Base-by-base conservation (phyloP, 2,113 vertebrate genomes). In the Alouatta palliata region DNA sequence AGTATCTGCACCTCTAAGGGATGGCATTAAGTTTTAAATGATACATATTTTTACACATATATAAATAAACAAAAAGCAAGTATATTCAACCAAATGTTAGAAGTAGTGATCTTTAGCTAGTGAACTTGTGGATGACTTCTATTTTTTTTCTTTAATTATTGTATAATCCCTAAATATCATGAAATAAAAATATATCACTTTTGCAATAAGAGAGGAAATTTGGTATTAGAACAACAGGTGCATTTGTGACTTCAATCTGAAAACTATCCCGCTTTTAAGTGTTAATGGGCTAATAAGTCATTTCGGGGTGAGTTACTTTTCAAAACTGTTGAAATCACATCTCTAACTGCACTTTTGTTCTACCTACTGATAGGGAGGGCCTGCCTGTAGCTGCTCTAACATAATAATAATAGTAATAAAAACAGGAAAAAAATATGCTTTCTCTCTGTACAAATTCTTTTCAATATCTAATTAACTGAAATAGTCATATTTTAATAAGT, bases 281-380 rank as follows among this genome's bases (percentile, higher is more conserved):
- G 75, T 95, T 97, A 97, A 97, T 96, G 88, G 91, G 68, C 83
- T 96, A 92, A 75, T 96, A 95, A 97, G 91, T 97, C 91, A 96
- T 97, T 95, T 96, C 0, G 2, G 80, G 82, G 61, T 93, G 94
- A 96, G 70, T 77, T 95, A 47, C 95, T 93, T 89, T 93, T 94
- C 86, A 96, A 40, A 96, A 96, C 75, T 96, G 77, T 85, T 96
- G 82, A 97, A 85, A 68, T 83, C 85, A 93, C 10, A 58, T 30
- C 68, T 97, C 58, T 89, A 76, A 81, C 35, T 89, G 17, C 14
- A 56, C 43, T 96, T 75, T 25, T 45, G 35, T 43, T 91, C 81
- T 80, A 1, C 45, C n/a, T 83, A 13, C 35, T 80, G 73, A 23
- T 17, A 86, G 25, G 61, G 23, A 95, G 20, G 45, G 6, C 12